These are phyloP conservation scores for Acropora tenuis DNA, from an alignment of 64 coral and sea anemone species.

Conservation along the genomic window DNA sequence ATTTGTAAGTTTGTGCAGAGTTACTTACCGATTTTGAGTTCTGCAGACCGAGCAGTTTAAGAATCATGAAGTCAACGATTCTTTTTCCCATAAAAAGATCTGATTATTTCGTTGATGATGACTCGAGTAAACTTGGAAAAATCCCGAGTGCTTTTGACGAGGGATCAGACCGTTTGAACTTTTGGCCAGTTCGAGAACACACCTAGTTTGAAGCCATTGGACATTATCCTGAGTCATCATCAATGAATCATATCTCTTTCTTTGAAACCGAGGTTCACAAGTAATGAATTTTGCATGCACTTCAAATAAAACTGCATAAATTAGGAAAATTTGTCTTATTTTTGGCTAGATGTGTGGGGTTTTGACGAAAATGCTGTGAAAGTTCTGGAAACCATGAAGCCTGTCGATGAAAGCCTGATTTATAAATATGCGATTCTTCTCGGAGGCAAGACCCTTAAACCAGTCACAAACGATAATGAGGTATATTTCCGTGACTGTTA, in stretches of 20 bases:
- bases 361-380: conserved; percentile 96
- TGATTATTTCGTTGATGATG: no score
- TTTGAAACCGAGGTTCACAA: no score
- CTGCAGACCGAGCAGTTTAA: not conserved
- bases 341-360: conserved; percentile 87
- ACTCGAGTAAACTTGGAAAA: no score
- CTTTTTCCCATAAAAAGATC: not conserved
- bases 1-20: conserved; percentile 82
- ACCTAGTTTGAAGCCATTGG: no score
- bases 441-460: conserved; percentile 52
- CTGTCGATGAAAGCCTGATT: conserved; percentile 85
- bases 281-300: no score
- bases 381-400: conserved; percentile 92
- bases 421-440: conserved; percentile 92
- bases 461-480: conserved; percentile 28
- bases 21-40: not conserved
- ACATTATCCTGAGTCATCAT: no score
- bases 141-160: no score
- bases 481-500: not conserved
- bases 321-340: not conserved
- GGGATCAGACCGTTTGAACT: no score
- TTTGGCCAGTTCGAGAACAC: no score
- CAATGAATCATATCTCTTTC: no score
- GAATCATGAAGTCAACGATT: not conserved
- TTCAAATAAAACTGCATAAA: no score